Evolutionary conservation across 2,888 invertebrate species (phyloP).

Genomic region (Thymelicus lineola): DNA sequence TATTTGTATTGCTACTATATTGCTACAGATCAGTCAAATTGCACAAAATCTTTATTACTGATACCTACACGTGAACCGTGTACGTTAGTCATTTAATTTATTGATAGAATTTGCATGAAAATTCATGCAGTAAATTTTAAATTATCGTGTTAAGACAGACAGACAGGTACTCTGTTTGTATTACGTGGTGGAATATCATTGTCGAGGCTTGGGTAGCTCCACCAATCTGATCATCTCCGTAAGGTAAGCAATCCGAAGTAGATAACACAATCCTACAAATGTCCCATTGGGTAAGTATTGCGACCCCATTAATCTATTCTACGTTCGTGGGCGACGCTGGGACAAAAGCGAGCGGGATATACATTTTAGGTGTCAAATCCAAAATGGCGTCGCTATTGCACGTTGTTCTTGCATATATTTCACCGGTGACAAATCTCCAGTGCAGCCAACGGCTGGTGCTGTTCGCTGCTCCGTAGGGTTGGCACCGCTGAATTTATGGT

Average conservation of each 20-base stretch:
- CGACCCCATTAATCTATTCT: slow-evolving; percentile 29
- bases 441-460: slow-evolving; percentile 29
- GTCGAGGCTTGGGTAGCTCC: neutral
- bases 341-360: slow-evolving; percentile 35
- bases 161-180: too few species aligned
- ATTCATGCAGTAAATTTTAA: too few species aligned
- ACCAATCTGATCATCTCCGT: neutral
- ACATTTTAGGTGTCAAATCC: slow-evolving; percentile 45
- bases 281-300: slow-evolving; percentile 18
- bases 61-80: too few species aligned
- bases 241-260: neutral
- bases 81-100: too few species aligned
- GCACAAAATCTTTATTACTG: too few species aligned
- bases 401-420: slow-evolving; percentile 43
- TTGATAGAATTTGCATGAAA: too few species aligned
- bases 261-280: slow-evolving; percentile 1
- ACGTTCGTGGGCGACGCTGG: slow-evolving; percentile 27
- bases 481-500: slow-evolving; percentile 43
- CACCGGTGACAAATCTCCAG: slow-evolving; percentile 45
- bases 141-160: too few species aligned
- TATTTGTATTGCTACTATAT: too few species aligned
- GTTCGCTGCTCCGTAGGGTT: slow-evolving; percentile 38
- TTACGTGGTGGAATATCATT: too few species aligned
- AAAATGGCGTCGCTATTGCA: slow-evolving; percentile 46
- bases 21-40: too few species aligned